Evolutionary conservation across 2,797 vertebrate genomes (phyloP).

Genomic region (Oreonectes daqikongensis): DNA sequence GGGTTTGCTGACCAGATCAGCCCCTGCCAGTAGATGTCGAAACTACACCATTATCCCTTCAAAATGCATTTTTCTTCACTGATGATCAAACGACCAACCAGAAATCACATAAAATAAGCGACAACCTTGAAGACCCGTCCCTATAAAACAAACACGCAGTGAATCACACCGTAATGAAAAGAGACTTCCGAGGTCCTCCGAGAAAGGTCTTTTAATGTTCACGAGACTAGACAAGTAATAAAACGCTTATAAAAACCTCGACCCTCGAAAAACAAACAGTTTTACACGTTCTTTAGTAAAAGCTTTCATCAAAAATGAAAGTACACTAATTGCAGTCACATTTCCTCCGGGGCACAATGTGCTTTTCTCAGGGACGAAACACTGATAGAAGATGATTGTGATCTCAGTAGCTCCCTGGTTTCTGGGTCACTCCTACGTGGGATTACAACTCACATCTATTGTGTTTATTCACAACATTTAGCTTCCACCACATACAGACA

Average conservation of each 20-base stretch:
- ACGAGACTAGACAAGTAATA: neutral
- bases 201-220: neutral
- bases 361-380: neutral
- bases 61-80: neutral
- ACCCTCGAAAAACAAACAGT: too few relatives aligned
- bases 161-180: neutral
- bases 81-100: neutral
- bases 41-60: neutral
- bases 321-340: neutral
- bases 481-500: constrained; percentile 21
- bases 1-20: neutral
- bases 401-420: constrained; percentile 2
- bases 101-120: neutral
- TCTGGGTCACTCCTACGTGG: constrained; percentile 37
- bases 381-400: neutral
- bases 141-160: neutral
- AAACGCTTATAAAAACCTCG: constrained; percentile 26
- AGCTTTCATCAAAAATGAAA: constrained; percentile 25
- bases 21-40: neutral
- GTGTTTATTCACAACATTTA: constrained; percentile 24
- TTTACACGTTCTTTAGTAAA: too few relatives aligned
- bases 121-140: neutral
- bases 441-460: constrained; percentile 20
- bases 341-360: neutral
- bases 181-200: neutral